These are phyloP conservation scores for Cynodonichthys magdalenae DNA, from an alignment of 2,797 vertebrate genomes.

Conservation along the genomic window DNA sequence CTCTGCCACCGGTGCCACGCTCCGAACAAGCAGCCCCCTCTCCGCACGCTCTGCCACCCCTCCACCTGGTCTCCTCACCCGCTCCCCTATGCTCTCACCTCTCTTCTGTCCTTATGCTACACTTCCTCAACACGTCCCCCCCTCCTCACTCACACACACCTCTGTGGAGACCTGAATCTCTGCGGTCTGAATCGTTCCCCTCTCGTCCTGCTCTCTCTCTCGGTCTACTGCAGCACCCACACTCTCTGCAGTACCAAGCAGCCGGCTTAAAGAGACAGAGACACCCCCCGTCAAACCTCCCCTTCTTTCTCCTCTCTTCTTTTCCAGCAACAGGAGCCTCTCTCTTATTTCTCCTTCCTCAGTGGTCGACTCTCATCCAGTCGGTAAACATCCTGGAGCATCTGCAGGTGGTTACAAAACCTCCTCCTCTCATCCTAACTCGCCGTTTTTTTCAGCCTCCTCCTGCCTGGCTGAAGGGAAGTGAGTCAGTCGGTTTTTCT, in stretches of 20 bases:
- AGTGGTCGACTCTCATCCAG: constrained; percentile 9
- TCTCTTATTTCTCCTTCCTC: constrained; percentile 9
- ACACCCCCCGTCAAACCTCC: constrained; percentile 56
- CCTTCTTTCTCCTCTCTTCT: constrained; percentile 21
- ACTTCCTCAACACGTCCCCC: constrained; percentile 17
- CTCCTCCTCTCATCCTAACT: constrained; percentile 9
- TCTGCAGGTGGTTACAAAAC: constrained; percentile 30
- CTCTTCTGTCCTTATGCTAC: constrained; percentile 31
- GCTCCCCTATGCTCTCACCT: constrained; percentile 52
- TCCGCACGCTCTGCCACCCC: constrained; percentile 78
- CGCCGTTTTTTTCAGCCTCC: constrained; percentile 19
- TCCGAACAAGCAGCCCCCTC: constrained; percentile 73
- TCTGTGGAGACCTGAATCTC: constrained; percentile 16
- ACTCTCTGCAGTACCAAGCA: constrained; percentile 79
- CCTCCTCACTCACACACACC: constrained; percentile 13
- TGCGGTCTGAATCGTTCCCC: constrained; percentile 40
- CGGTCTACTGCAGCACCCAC: constrained; percentile 82
- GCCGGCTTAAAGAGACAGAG: constrained; percentile 80
- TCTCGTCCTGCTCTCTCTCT: constrained; percentile 30
- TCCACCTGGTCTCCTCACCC: constrained; percentile 66
- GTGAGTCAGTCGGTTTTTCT: constrained; percentile 52
- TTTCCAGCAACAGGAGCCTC: constrained; percentile 27
- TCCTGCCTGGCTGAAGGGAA: constrained; percentile 23
- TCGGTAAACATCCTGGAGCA: constrained; percentile 12
- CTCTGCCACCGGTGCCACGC: constrained; percentile 78